A percentile compares a stretch with the other conserved stretches of the same genome.
Conservation (phyloP, 2,797 vertebrate species). For the Hippocampus kuda region DNA sequence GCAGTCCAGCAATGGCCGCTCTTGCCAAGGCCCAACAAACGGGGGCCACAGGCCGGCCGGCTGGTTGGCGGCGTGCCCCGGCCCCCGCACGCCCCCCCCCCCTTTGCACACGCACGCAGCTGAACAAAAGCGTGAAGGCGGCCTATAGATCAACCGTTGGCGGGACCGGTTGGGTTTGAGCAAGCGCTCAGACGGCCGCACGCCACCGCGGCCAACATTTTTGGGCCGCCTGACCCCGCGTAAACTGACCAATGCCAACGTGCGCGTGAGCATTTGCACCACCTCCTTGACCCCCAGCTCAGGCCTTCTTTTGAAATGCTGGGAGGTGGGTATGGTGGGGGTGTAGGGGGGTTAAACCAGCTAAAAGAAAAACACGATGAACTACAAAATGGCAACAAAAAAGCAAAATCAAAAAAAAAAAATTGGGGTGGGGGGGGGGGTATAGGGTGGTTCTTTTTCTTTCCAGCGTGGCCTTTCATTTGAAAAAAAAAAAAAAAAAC, state of each 20-base stretch:
- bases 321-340: no score
- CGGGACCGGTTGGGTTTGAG: slow-evolving; percentile 43
- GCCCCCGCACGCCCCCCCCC: neutral
- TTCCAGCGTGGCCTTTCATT: neutral
- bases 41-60: slow-evolving; percentile 24
- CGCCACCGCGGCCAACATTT: slow-evolving; percentile 33
- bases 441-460: neutral
- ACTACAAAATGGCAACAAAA: no score
- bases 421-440: neutral
- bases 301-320: no score
- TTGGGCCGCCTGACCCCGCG: slow-evolving; percentile 54
- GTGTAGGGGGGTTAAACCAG: no score
- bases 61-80: slow-evolving; percentile 38
- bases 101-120: slow-evolving; percentile 35
- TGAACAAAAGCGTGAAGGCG: slow-evolving; percentile 30
- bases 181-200: slow-evolving; percentile 51
- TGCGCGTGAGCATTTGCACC: no score
- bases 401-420: neutral
- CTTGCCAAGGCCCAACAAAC: slow-evolving; percentile 49
- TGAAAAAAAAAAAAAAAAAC: neutral
- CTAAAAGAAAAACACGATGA: no score
- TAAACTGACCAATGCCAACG: slow-evolving; percentile 61
- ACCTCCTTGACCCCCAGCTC: no score
- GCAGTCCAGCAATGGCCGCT: slow-evolving; percentile 41
- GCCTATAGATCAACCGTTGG: slow-evolving; percentile 59